Evolutionary conservation across 2,888 invertebrate species (phyloP).

Genomic region (Girardia tigrina): DNA sequence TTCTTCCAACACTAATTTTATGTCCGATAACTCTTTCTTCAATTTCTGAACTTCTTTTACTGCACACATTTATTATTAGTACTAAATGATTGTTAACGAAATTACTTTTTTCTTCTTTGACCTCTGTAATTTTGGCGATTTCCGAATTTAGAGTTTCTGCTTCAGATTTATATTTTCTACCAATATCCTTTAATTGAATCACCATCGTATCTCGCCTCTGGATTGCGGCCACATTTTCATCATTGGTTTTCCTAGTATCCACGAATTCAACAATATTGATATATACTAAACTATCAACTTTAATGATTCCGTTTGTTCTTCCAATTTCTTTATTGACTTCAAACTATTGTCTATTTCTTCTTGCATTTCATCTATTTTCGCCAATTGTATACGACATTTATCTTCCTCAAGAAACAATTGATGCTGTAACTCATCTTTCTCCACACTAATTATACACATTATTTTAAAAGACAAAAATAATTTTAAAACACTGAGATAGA

Average conservation of each 20-base stretch:
- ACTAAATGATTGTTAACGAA: no score
- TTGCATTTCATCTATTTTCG: background rate
- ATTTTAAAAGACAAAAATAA: no score
- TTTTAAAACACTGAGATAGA: no score
- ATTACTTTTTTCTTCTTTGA: background rate
- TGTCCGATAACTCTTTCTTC: background rate
- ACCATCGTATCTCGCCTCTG: slow-evolving; percentile 20
- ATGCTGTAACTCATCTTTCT: slow-evolving; percentile 7
- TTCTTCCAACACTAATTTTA: background rate
- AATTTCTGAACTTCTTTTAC: background rate
- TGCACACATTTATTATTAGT: no score
- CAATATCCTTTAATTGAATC: slow-evolving; percentile 34
- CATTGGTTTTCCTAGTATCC: background rate
- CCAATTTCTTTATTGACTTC: background rate
- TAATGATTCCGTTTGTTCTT: background rate
- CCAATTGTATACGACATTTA: background rate
- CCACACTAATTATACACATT: no score
- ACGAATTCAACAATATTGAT: background rate
- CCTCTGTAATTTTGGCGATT: background rate
- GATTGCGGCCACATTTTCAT: background rate
- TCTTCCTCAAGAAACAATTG: background rate
- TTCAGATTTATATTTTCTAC: slow-evolving; percentile 37
- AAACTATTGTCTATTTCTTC: background rate
- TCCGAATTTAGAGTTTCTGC: slow-evolving; percentile 29
- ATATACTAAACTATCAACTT: background rate